A percentile compares a stretch with the other conserved stretches of the same genome.
These are phyloP conservation scores for Thecocarcelia acutangulata DNA, from an alignment of 2,888 invertebrate genomes.

Conservation along the genomic window DNA sequence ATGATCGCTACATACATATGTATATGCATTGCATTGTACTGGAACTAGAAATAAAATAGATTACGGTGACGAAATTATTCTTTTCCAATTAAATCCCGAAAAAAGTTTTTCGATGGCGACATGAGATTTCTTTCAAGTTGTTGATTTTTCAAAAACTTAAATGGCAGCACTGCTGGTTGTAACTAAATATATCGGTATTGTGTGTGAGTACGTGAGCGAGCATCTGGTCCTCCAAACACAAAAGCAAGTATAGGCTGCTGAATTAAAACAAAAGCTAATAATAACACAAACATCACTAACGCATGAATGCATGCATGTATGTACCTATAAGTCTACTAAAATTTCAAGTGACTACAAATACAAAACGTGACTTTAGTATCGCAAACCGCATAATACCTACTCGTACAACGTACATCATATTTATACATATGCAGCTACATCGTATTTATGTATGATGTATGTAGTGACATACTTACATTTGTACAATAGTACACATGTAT, in stretches of 20 bases:
- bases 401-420: conserved; percentile 1
- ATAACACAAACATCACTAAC: conserved; percentile 18
- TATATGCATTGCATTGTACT: too few species aligned
- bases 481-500: not conserved
- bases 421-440: conserved; percentile 3
- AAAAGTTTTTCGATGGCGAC: too few species aligned
- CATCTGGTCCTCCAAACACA: conserved; percentile 24
- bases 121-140: too few species aligned
- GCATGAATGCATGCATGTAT: too few species aligned
- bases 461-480: not conserved
- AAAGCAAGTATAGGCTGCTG: conserved; percentile 4
- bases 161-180: too few species aligned
- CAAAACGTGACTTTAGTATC: conserved; percentile 63
- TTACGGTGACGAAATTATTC: too few species aligned
- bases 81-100: too few species aligned
- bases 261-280: conserved; percentile 21
- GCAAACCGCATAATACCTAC: conserved; percentile 26
- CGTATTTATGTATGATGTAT: conserved; percentile 37
- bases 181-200: conserved; percentile 11
- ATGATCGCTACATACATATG: too few species aligned
- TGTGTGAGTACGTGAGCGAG: not conserved
- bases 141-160: too few species aligned
- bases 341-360: conserved; percentile 21
- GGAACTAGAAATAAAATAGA: too few species aligned
- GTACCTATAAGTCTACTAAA: not conserved